These are phyloP conservation scores for Conistra vaccinii DNA, from an alignment of 2,888 invertebrate species.

Conservation along the genomic window DNA sequence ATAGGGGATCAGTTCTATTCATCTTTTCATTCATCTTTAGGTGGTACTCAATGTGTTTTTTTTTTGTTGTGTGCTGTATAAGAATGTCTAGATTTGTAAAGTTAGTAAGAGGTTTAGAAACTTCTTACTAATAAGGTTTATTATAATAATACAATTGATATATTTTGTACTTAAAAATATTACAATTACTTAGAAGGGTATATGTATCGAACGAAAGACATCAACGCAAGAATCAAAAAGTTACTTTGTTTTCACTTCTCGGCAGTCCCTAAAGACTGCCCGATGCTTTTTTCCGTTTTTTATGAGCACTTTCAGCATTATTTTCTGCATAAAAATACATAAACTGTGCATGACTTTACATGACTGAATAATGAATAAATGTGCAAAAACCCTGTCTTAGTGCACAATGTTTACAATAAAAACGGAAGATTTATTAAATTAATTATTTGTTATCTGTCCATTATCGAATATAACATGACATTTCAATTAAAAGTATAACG, in stretches of 20 bases:
- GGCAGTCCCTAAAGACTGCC: too few species aligned
- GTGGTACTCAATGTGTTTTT: background rate
- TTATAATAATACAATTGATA: background rate
- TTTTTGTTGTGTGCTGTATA: background rate
- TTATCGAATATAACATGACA: conserved; percentile 1
- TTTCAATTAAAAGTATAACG: conserved; percentile 9
- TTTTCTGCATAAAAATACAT: background rate
- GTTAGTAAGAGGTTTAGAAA: too few species aligned
- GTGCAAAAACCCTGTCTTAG: background rate
- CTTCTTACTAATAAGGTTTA: too few species aligned
- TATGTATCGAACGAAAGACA: too few species aligned
- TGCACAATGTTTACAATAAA: background rate
- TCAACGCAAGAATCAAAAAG: too few species aligned
- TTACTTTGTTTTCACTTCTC: too few species aligned
- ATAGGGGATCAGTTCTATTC: conserved; percentile 26
- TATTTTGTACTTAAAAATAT: background rate
- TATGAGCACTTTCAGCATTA: background rate
- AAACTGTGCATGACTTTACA: background rate
- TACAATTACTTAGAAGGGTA: too few species aligned
- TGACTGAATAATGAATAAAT: background rate
- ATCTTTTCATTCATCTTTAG: conserved; percentile 39
- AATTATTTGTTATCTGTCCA: background rate
- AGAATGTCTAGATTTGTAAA: background rate
- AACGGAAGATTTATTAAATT: background rate
- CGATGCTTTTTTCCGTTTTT: too few species aligned